phyloP scores from a whole-genome alignment of 1,140 invertebrate species.

The Heliothis virescens region DNA sequence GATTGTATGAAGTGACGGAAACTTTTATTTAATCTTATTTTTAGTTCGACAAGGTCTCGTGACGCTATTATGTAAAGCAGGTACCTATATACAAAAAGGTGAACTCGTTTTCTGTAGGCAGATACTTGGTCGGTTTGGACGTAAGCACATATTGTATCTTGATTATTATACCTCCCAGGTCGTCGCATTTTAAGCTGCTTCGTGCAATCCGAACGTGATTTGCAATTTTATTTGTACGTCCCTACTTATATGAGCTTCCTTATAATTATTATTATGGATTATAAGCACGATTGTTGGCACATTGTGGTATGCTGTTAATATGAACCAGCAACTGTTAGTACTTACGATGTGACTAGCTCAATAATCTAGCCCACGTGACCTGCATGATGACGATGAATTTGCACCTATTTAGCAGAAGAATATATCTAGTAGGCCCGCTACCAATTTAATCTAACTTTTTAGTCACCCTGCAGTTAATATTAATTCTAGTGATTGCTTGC shows the following conservation, averaged over 20 bases:
- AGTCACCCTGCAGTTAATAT: too few relatives aligned
- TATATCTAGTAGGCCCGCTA: not conserved
- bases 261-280: conserved; percentile 15
- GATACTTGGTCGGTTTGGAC: not conserved
- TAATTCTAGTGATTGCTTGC: too few relatives aligned
- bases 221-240: conserved; percentile 28
- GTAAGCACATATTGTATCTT: conserved; percentile 2
- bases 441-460: too few relatives aligned
- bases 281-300: conserved; percentile 8
- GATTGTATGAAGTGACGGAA: conserved; percentile 5
- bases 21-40: conserved; percentile 14
- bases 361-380: not conserved
- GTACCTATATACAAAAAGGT: not conserved
- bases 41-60: conserved; percentile 5
- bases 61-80: conserved; percentile 23
- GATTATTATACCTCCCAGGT: conserved; percentile 19
- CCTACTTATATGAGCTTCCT: conserved; percentile 8
- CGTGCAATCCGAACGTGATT: conserved; percentile 22
- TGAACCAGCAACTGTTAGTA: not conserved
- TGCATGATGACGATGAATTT: not conserved
- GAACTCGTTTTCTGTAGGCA: conserved; percentile 24
- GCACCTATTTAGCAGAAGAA: not conserved
- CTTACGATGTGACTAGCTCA: not conserved
- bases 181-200: conserved; percentile 5
- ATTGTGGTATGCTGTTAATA: not conserved